Evolutionary conservation across 2,797 vertebrate genomes (phyloP), one percentile per base, ranked within the genome.

Genomic region (Sternarchorhynchus goeldii): DNA sequence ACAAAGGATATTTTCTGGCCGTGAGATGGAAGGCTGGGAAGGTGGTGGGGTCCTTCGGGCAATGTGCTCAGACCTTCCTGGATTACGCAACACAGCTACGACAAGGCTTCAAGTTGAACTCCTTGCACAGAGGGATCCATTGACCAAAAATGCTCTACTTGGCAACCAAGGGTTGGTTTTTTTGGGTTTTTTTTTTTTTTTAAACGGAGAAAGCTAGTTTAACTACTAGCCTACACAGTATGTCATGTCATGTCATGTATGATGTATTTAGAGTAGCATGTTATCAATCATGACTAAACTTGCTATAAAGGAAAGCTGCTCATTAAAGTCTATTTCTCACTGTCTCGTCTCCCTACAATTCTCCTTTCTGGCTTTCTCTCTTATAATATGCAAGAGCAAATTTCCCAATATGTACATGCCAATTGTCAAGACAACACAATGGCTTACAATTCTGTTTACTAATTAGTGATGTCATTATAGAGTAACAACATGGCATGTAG

Each of bases 11-110:
- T 75, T 75, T 5, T 67, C 57, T 25, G 70, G 20, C 63, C 69
- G 39, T 5, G 55, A 71, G 66, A 75, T 55, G 68, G 60, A 75
- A 59, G 64, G 55, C 41, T 31, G 63, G 66, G 18, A 29, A 74
- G 64, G 39, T 39, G 60, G 63, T 29, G 45, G 36, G n/a, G 18
- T 60, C 21, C 6, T n/a, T 60, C 70, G 31, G 50, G 45, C 18
- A 58, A 56, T 55, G 32, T 3, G 16, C n/a, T 74, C 25, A 55
- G 17, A 14, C 59, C 70, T 57, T 66, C 53, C 21, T 62, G 8
- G 12, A 69, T 77, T 55, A 55, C 3, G 6, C 66, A 81, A 77
- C 20, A 71, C 41, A 63, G 16, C 2, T 55, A 31, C 31, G 32
- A 64, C 12, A n/a, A 4, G 21, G 32, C 57, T 32, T 66, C 21